Conservation (phyloP, 2,888 invertebrate genomes). For the Myathropa florea region DNA sequence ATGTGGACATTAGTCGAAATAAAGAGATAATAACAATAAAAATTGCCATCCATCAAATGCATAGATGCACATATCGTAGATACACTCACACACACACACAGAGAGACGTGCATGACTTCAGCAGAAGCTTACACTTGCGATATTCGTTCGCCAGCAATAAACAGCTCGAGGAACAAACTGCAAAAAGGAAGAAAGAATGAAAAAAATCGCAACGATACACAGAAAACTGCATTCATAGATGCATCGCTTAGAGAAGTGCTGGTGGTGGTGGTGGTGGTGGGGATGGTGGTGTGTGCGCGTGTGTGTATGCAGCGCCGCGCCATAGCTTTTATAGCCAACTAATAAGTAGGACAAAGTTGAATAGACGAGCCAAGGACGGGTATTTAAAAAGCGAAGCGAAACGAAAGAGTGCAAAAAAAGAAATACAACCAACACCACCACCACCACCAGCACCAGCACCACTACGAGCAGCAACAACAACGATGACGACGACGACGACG, state of each 20-base stretch:
- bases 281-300: slow-evolving; percentile 22
- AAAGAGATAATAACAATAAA: slow-evolving; percentile 38
- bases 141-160: slow-evolving; percentile 44
- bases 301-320: slow-evolving; percentile 65
- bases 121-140: slow-evolving; percentile 53
- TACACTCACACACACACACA: background rate
- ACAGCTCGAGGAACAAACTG: slow-evolving; percentile 6
- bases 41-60: slow-evolving; percentile 51
- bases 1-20: slow-evolving; percentile 54
- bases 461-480: background rate
- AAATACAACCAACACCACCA: slow-evolving; percentile 17
- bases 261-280: slow-evolving; percentile 32
- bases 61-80: no score
- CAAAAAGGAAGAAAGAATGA: slow-evolving; percentile 26
- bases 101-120: slow-evolving; percentile 2
- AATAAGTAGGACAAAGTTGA: slow-evolving; percentile 82
- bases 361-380: slow-evolving; percentile 82
- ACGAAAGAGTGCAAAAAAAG: slow-evolving; percentile 67
- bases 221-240: slow-evolving; percentile 70
- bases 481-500: background rate
- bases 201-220: slow-evolving; percentile 37
- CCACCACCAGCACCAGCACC: background rate
- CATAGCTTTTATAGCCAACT: slow-evolving; percentile 75
- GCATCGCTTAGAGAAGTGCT: slow-evolving; percentile 40
- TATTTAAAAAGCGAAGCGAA: slow-evolving; percentile 78